Evolutionary conservation across 2,888 invertebrate genomes (phyloP), one percentile per base, ranked within the genome.

Genomic region (Hirtodrosophila duncani): DNA sequence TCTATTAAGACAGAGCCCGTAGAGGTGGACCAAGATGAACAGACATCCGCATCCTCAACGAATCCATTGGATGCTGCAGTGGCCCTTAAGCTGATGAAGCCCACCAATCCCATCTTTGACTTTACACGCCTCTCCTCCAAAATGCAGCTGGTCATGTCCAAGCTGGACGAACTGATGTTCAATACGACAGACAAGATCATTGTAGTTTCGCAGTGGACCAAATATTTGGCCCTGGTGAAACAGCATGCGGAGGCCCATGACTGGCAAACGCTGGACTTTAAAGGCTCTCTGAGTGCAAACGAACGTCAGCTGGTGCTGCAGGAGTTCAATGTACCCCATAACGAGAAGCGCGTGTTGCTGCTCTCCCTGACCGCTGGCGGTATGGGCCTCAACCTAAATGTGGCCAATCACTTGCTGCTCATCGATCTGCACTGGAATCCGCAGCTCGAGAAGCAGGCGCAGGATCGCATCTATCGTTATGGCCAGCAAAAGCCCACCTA

Each of bases 391-490:
- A 98, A 98, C 89, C 89, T 98, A 37, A 90, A 94, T 49, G 98
- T 97, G 1, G 98, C 93, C 1, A 97, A 94, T 88, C 95, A 98
- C 85, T 89, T 98, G 42, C 89, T 98, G 10, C 87, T 98, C 31
- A 86, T 96, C 14, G 98, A 98, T 88, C 90, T 96, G 36, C 98
- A 98, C 87, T 98, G 97, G 97, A 98, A 98, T 89, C 98, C 98
- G 0, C 97, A 97, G 80, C 87, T 98, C 26, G 98, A 98, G 86
- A 90, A 92, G 29, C 98, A 98, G 87, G 98, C 98, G 0, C 95
- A 95, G 88, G 98, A 98, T 88, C 89, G 98, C 53, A 92, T 98
- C 61, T 97, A 97, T 87, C 88, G 98, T 51, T 92, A 97, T 66
- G 98, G 98, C 0, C 98, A 98, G 85, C 90, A 85, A 30, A 94